Conservation (phyloP, 2,113 vertebrate genomes). For the Pogonocichla stellata region DNA sequence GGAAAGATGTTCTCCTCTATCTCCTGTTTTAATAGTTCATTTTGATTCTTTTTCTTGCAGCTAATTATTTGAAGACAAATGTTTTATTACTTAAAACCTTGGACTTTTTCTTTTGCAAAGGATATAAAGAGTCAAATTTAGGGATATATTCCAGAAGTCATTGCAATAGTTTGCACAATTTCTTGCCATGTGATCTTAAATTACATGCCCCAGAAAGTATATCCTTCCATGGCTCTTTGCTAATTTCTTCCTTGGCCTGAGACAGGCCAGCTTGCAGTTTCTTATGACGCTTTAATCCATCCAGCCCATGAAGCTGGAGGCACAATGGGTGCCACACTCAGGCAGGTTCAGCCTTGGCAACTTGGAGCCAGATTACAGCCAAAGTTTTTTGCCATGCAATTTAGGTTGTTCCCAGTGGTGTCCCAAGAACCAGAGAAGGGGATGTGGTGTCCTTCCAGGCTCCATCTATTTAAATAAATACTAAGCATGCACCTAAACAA, state of each 20-base stretch:
- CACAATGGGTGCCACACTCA: background rate
- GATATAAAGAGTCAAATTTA: background rate
- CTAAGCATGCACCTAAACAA: background rate
- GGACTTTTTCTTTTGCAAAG: background rate
- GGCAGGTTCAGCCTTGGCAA: background rate
- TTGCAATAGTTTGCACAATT: background rate
- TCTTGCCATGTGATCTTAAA: constrained; percentile 4
- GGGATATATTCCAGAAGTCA: background rate
- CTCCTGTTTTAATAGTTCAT: background rate
- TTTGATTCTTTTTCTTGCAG: background rate
- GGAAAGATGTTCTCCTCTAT: background rate
- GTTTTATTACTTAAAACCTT: background rate
- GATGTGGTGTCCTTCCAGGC: background rate
- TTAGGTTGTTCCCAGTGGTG: background rate
- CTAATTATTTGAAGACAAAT: background rate
- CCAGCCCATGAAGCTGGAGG: background rate
- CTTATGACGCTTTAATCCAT: background rate
- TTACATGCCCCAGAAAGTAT: constrained; percentile 18
- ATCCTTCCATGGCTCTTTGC: background rate
- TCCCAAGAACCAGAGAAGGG: background rate
- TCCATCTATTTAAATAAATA: background rate
- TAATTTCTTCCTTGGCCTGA: constrained; percentile 33
- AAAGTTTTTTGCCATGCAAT: background rate
- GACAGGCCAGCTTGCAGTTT: background rate
- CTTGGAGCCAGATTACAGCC: background rate